These are phyloP conservation scores for Pipa parva DNA, from an alignment of 2,113 vertebrate species.

Conservation along the genomic window DNA sequence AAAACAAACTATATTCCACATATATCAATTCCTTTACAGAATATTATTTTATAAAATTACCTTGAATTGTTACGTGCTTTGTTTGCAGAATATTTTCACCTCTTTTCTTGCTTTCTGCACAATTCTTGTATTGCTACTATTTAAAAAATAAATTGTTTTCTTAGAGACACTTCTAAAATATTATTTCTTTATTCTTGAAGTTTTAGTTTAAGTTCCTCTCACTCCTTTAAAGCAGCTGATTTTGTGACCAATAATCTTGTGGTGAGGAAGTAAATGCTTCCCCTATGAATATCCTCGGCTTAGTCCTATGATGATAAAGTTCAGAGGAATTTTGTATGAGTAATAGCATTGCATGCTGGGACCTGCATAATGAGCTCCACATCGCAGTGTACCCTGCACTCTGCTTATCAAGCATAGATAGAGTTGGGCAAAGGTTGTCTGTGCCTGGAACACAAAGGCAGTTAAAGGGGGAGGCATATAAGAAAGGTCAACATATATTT, in stretches of 20 bases:
- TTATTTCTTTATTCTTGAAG: too few relatives aligned
- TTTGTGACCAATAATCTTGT: background rate
- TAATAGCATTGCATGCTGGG: slow-evolving; percentile 24
- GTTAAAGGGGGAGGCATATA: background rate
- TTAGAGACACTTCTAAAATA: too few relatives aligned
- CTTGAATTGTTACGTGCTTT: too few relatives aligned
- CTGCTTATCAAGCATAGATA: slow-evolving; percentile 24
- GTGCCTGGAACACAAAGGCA: slow-evolving; percentile 28
- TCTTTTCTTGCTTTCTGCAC: too few relatives aligned
- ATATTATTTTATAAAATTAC: too few relatives aligned
- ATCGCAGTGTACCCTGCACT: slow-evolving; percentile 31
- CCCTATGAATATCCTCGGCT: slow-evolving; percentile 14
- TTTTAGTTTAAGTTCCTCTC: background rate
- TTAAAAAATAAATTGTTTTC: too few relatives aligned
- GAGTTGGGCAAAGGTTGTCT: slow-evolving; percentile 20
- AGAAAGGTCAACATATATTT: slow-evolving; percentile 5
- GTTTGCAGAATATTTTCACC: background rate
- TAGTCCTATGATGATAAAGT: slow-evolving; percentile 13
- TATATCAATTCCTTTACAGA: too few relatives aligned
- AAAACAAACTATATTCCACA: background rate
- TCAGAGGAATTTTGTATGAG: slow-evolving; percentile 29
- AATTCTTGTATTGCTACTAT: too few relatives aligned
- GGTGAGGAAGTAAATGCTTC: slow-evolving; percentile 19
- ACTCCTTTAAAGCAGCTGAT: background rate
- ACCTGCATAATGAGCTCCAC: slow-evolving; percentile 18